phyloP scores from a whole-genome alignment of 2,113 vertebrate species.

The Okapia johnstoni region DNA sequence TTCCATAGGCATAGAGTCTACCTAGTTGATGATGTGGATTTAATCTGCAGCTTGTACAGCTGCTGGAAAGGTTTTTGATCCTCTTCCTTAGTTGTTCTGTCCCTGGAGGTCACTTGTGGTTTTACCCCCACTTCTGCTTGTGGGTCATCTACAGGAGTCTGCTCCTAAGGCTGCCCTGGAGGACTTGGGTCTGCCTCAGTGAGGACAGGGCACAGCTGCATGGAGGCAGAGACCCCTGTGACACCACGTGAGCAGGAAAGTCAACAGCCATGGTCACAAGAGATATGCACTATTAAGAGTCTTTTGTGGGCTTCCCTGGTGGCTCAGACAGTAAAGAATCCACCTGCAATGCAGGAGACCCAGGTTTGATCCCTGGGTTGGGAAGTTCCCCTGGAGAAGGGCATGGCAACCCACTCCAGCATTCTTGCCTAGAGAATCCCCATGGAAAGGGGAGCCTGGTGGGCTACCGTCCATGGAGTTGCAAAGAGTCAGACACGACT shows the following conservation, averaged over 20 bases:
- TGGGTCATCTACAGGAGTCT: neutral
- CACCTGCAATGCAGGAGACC: neutral
- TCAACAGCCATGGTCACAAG: neutral
- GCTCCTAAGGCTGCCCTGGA: neutral
- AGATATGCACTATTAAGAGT: neutral
- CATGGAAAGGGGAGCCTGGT: neutral
- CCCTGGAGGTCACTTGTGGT: neutral
- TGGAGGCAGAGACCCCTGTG: neutral
- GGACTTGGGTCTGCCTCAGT: neutral
- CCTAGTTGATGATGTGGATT: neutral
- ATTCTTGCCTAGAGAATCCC: neutral
- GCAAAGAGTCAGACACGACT: neutral
- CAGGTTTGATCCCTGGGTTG: neutral
- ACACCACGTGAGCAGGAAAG: neutral
- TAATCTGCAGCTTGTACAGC: neutral
- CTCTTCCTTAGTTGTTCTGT: neutral
- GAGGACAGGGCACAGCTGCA: neutral
- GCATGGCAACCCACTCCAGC: neutral
- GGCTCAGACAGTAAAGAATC: neutral
- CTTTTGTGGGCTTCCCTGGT: neutral
- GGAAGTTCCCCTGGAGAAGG: neutral
- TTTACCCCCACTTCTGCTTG: neutral
- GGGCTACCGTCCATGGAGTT: neutral
- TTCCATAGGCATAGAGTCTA: neutral
- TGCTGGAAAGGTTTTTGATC: neutral